phyloP scores from a whole-genome alignment of 2,113 vertebrate genomes.

The Corythaeola cristata region DNA sequence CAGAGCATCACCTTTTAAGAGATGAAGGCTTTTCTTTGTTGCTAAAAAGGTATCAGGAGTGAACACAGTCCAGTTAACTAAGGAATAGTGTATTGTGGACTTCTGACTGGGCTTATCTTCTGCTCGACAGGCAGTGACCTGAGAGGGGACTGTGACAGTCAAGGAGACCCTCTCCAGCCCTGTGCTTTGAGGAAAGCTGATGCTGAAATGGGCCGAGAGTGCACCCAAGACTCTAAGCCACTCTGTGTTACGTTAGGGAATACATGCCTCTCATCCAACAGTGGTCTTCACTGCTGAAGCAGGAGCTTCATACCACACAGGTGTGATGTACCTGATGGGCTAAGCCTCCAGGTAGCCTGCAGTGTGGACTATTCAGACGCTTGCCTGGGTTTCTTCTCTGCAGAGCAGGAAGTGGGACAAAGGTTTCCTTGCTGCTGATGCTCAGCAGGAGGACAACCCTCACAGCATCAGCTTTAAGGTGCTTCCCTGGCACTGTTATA shows the following conservation, averaged over 20 bases:
- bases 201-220: not conserved
- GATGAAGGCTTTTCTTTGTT: not conserved
- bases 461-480: not conserved
- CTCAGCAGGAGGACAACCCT: not conserved
- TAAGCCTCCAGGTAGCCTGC: not conserved
- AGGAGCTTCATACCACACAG: not conserved
- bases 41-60: not conserved
- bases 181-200: not conserved
- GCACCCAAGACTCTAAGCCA: not conserved
- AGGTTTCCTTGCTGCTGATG: not conserved
- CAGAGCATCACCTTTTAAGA: not conserved
- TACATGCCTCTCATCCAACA: not conserved
- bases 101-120: not conserved
- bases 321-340: not conserved
- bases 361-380: not conserved
- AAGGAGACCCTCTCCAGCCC: not conserved
- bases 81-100: not conserved
- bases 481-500: accelerated
- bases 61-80: not conserved
- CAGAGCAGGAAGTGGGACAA: not conserved
- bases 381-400: not conserved
- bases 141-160: not conserved
- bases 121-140: not conserved
- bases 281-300: not conserved
- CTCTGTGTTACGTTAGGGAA: not conserved